A percentile compares a stretch with the other conserved stretches of the same genome.
These are phyloP conservation scores for Cottus gobio DNA, from an alignment of 2,113 vertebrate species.

Conservation along the genomic window DNA sequence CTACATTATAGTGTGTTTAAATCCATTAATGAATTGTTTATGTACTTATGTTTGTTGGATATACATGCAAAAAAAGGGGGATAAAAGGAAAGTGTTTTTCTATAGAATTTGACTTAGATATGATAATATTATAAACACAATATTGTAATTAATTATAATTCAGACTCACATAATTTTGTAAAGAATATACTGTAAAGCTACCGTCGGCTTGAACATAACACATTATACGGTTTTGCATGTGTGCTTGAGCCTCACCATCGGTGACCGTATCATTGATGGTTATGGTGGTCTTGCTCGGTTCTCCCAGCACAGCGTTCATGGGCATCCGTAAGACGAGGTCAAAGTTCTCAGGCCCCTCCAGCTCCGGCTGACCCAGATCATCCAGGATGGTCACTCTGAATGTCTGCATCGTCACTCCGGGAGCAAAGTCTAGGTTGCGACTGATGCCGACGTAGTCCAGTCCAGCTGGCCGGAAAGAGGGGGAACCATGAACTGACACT, in stretches of 20 bases:
- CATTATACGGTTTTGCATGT: neutral
- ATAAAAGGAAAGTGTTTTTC: neutral
- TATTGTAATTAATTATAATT: neutral
- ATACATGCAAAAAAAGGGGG: neutral
- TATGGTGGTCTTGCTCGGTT: slow-evolving; percentile 86
- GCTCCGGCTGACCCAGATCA: slow-evolving; percentile 84
- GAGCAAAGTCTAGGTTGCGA: slow-evolving; percentile 87
- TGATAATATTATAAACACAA: neutral
- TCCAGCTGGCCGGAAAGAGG: slow-evolving; percentile 79
- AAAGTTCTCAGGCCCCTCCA: slow-evolving; percentile 88
- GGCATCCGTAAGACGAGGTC: slow-evolving; percentile 88
- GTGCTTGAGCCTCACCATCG: slow-evolving; percentile 79
- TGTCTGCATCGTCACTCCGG: slow-evolving; percentile 86
- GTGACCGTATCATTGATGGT: slow-evolving; percentile 85
- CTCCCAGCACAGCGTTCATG: slow-evolving; percentile 84
- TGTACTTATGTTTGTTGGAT: neutral
- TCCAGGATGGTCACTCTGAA: slow-evolving; percentile 88
- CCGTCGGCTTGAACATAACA: neutral
- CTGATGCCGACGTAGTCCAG: slow-evolving; percentile 88
- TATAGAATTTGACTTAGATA: neutral
- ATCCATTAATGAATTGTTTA: neutral
- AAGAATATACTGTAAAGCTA: neutral
- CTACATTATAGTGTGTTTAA: neutral
- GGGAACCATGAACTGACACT: neutral
- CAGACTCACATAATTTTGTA: neutral